These are phyloP conservation scores for Entomyzon cyanotis DNA, from an alignment of 2,113 vertebrate species.

Conservation along the genomic window DNA sequence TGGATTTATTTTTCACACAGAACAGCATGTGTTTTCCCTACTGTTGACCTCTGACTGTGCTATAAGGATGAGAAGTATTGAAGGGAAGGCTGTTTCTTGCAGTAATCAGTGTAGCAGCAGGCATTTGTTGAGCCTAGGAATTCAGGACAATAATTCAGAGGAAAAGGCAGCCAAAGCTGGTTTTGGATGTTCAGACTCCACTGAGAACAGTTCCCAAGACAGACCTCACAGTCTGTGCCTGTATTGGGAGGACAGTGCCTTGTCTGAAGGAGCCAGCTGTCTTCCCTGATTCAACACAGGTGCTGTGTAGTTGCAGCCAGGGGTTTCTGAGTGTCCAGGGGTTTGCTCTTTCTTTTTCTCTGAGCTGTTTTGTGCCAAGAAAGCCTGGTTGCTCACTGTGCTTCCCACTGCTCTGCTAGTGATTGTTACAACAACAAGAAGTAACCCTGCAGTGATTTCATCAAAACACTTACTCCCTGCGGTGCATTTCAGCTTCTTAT, in stretches of 20 bases:
- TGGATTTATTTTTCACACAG: conserved; percentile 56
- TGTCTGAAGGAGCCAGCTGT: conserved; percentile 5
- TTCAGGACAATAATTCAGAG: conserved; percentile 40
- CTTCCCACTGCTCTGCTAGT: conserved; percentile 58
- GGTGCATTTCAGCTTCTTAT: conserved; percentile 51
- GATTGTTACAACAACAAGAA: conserved; percentile 61
- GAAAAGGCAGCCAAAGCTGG: conserved; percentile 30
- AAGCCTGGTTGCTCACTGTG: background rate
- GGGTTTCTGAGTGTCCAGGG: background rate
- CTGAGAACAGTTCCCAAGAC: conserved; percentile 33
- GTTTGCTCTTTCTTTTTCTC: background rate
- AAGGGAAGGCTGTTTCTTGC: conserved; percentile 36
- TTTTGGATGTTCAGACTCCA: conserved; percentile 16
- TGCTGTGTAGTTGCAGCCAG: background rate
- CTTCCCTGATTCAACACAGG: conserved; percentile 14
- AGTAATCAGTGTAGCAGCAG: conserved; percentile 49
- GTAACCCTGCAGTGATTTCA: conserved; percentile 64
- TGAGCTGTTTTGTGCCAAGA: conserved; percentile 2
- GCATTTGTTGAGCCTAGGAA: conserved; percentile 33
- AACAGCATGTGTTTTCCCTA: conserved; percentile 56
- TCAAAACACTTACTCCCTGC: conserved; percentile 45
- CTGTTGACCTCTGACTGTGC: conserved; percentile 60
- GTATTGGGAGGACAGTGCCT: background rate
- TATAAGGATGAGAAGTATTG: conserved; percentile 38
- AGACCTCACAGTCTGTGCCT: conserved; percentile 10